A percentile compares a stretch with the other conserved stretches of the same genome.
Evolutionary conservation across 2,888 invertebrate genomes (phyloP).

Genomic region (Yponomeuta cagnagella): DNA sequence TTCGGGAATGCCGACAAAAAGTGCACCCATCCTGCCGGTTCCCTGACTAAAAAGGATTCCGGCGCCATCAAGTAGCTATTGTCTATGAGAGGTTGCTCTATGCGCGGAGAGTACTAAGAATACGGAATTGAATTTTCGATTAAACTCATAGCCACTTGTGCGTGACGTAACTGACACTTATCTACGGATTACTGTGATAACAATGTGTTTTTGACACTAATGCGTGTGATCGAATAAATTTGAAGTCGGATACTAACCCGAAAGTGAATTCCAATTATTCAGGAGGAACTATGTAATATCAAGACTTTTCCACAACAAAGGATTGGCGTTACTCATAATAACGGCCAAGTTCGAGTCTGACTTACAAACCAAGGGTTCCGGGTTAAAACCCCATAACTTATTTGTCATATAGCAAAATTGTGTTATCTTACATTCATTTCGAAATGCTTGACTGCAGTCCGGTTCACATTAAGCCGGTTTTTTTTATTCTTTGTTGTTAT

Average conservation of each 20-base stretch:
- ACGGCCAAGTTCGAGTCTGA: no score
- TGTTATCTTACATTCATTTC: no score
- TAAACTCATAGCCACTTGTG: neutral
- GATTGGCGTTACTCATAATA: neutral
- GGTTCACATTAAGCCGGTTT: no score
- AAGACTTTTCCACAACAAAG: neutral
- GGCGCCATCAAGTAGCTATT: conserved; percentile 13
- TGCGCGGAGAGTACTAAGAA: neutral
- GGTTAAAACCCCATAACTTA: no score
- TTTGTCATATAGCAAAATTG: no score
- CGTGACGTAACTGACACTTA: neutral
- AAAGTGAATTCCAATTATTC: neutral
- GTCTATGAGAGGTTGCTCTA: neutral
- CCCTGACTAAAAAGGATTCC: conserved; percentile 28
- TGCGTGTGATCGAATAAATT: no score
- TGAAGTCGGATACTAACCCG: neutral
- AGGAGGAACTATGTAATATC: neutral
- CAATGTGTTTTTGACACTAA: neutral
- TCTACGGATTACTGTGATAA: neutral
- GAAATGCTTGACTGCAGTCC: no score
- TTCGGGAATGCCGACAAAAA: conserved; percentile 33
- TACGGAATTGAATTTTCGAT: conserved; percentile 1
- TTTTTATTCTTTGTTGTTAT: no score
- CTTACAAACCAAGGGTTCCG: no score
- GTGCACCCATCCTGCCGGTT: conserved; percentile 27